These are phyloP conservation scores for Poecilobothrus nobilitatus DNA, from an alignment of 2,888 invertebrate species.

Conservation along the genomic window DNA sequence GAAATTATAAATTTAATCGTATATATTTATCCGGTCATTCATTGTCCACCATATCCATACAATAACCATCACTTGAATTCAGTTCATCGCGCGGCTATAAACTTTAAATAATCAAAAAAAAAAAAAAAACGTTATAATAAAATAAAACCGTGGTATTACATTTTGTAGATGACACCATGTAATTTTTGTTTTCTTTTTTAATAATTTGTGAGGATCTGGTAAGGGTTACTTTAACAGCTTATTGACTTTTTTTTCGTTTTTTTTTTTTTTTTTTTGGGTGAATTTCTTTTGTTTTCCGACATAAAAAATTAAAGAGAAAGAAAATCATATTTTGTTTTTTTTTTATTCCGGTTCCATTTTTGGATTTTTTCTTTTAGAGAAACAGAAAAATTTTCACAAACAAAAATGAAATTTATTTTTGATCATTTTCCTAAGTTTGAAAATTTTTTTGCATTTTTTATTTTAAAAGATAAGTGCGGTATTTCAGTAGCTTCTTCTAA, in stretches of 20 bases:
- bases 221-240: slow-evolving; percentile 1
- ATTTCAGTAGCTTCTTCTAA: too few species aligned
- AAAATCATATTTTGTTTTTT: not conserved
- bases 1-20: not conserved
- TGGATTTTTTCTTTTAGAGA: not conserved
- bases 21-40: not conserved
- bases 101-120: not conserved
- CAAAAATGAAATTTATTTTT: too few species aligned
- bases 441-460: too few species aligned
- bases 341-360: not conserved
- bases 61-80: not conserved
- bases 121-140: too few species aligned
- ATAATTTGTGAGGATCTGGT: not conserved
- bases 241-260: too few species aligned
- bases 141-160: not conserved
- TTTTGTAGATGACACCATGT: slow-evolving; percentile 6
- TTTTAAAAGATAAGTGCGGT: too few species aligned
- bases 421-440: too few species aligned
- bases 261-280: not conserved
- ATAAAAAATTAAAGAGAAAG: not conserved
- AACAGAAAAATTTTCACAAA: too few species aligned
- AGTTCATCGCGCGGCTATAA: not conserved
- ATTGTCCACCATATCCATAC: not conserved
- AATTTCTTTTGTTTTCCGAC: not conserved
- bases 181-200: not conserved